phyloP scores from a whole-genome alignment of 2,888 invertebrate species.

The Halictus quadricinctus region DNA sequence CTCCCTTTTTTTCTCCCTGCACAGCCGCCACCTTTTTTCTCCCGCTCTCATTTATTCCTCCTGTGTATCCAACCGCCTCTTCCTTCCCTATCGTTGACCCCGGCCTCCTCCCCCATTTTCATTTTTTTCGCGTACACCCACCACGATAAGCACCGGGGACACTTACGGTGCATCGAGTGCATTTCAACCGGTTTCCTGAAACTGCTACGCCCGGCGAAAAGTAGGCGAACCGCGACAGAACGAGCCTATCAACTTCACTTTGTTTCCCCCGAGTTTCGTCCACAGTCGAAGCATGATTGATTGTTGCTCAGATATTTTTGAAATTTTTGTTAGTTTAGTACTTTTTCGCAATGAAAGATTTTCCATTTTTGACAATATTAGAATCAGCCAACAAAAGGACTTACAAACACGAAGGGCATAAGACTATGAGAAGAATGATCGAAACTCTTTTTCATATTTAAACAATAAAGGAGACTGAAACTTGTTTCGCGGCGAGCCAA shows the following conservation, averaged over 20 bases:
- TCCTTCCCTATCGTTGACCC: constrained; percentile 20
- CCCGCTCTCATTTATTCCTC: constrained; percentile 30
- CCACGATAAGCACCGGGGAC: background rate
- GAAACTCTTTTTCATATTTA: too few relatives aligned
- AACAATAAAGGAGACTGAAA: too few relatives aligned
- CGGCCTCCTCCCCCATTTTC: background rate
- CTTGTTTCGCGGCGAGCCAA: too few relatives aligned
- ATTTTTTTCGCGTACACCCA: background rate
- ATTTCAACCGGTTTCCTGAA: background rate
- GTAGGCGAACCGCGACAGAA: background rate
- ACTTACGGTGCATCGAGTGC: background rate
- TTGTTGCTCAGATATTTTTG: background rate
- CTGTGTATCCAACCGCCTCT: constrained; percentile 7
- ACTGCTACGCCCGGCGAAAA: background rate
- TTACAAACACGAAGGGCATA: too few relatives aligned
- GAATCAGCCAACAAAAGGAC: too few relatives aligned
- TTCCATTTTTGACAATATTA: background rate
- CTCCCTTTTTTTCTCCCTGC: background rate
- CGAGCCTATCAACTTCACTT: background rate
- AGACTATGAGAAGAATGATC: too few relatives aligned
- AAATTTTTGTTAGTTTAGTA: background rate
- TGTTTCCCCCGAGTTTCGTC: background rate
- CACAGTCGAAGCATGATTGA: background rate
- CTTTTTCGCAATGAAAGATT: background rate
- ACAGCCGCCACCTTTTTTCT: constrained; percentile 12